These are phyloP conservation scores for Epistrophe eligans DNA, from an alignment of 2,888 invertebrate genomes.

Conservation along the genomic window DNA sequence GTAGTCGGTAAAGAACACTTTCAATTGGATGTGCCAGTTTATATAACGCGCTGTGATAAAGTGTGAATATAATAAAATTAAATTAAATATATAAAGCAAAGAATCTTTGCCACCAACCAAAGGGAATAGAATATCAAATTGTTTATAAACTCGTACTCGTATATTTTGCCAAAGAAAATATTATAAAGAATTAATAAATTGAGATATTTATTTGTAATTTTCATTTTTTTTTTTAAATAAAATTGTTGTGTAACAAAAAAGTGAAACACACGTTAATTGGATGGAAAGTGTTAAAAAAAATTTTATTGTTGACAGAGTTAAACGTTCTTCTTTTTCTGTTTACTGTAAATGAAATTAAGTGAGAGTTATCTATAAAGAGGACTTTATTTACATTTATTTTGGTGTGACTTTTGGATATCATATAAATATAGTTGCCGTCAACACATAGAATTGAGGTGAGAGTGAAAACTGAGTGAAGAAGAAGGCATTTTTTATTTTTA, in stretches of 20 bases:
- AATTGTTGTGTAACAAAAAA: conserved; percentile 15
- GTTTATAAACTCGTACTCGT: neutral
- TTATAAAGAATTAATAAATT: neutral
- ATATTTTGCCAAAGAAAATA: neutral
- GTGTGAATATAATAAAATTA: conserved; percentile 30
- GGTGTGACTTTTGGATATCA: conserved; percentile 36
- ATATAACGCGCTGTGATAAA: conserved; percentile 50
- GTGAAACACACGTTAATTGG: conserved; percentile 13
- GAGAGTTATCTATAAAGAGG: conserved; percentile 24
- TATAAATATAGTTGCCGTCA: neutral
- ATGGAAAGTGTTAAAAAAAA: conserved; percentile 12
- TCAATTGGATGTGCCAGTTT: conserved; percentile 73
- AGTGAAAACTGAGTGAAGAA: neutral
- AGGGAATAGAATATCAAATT: neutral
- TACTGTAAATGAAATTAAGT: neutral
- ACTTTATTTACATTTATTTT: conserved; percentile 1
- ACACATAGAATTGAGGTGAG: conserved; percentile 31
- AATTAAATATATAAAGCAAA: conserved; percentile 5
- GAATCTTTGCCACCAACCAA: neutral
- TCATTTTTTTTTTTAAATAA: neutral
- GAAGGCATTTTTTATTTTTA: neutral
- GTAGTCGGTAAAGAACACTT: conserved; percentile 73
- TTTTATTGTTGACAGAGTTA: conserved; percentile 4
- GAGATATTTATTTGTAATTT: neutral
- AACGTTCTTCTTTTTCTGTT: neutral